phyloP scores from a whole-genome alignment of 2,113 vertebrate species.

The Girardinichthys multiradiatus region DNA sequence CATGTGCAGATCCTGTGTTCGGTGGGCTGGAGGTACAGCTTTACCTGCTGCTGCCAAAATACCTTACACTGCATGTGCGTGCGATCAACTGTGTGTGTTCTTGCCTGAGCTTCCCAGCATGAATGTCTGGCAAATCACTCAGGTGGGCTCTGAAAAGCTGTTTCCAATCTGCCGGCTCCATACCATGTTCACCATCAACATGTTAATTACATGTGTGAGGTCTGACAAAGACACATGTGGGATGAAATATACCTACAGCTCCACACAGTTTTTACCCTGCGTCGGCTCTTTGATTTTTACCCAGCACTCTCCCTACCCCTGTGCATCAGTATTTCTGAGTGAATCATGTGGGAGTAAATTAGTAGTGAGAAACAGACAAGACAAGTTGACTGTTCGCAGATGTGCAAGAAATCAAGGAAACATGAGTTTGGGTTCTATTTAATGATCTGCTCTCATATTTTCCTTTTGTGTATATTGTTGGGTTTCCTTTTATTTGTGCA shows the following conservation, averaged over 20 bases:
- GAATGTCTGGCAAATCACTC: slow-evolving; percentile 53
- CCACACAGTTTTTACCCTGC: slow-evolving; percentile 18
- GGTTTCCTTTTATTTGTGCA: slow-evolving; percentile 12
- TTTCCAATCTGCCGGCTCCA: slow-evolving; percentile 3
- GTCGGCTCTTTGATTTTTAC: slow-evolving; percentile 43
- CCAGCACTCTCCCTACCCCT: slow-evolving; percentile 4
- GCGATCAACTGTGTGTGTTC: slow-evolving; percentile 8
- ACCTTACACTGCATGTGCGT: neutral
- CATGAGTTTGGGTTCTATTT: slow-evolving; percentile 47
- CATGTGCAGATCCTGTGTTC: neutral
- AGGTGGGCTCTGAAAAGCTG: slow-evolving; percentile 37
- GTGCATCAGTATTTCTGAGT: slow-evolving; percentile 24
- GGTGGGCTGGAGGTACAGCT: slow-evolving; percentile 6
- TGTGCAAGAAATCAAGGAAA: slow-evolving; percentile 62
- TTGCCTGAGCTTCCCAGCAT: slow-evolving; percentile 29
- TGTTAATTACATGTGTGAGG: slow-evolving; percentile 56
- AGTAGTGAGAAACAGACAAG: slow-evolving; percentile 56
- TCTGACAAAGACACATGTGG: slow-evolving; percentile 55
- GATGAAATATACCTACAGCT: slow-evolving; percentile 56
- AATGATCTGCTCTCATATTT: slow-evolving; percentile 19
- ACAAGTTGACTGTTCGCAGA: slow-evolving; percentile 64
- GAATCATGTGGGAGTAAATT: slow-evolving; percentile 61
- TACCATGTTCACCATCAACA: slow-evolving; percentile 55
- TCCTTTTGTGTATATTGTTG: slow-evolving; percentile 14
- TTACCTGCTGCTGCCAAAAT: slow-evolving; percentile 18